Evolutionary conservation across 2,113 vertebrate genomes (phyloP).

Genomic region (Nesoenas mayeri): DNA sequence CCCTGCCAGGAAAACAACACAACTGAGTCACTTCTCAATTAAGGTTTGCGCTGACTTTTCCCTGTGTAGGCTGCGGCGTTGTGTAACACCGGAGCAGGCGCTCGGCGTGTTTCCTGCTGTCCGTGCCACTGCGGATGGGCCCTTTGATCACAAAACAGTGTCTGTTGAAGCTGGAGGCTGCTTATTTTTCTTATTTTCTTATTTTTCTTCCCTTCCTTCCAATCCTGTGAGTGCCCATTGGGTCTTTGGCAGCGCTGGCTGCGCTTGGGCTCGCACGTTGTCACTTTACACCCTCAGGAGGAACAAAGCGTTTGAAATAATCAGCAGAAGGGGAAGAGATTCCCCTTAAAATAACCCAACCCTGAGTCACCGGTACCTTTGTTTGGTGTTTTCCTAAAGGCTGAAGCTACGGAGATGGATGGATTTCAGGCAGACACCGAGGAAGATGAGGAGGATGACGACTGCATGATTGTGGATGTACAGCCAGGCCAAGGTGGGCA

Average conservation of each 20-base stretch:
- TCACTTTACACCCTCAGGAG: too few species aligned
- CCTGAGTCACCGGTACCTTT: neutral
- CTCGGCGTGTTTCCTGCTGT: neutral
- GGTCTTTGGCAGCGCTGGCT: too few species aligned
- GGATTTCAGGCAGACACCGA: conserved; percentile 97
- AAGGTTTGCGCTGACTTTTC: neutral
- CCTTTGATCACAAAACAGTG: neutral
- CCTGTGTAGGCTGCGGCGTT: neutral
- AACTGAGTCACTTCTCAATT: neutral
- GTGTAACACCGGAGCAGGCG: neutral
- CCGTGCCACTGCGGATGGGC: neutral
- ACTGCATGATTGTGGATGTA: conserved; percentile 82
- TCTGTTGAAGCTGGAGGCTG: too few species aligned
- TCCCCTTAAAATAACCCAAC: too few species aligned
- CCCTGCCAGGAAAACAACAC: too few species aligned
- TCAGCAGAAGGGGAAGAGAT: too few species aligned
- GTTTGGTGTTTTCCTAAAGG: conserved; percentile 33
- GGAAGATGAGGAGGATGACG: conserved; percentile 82
- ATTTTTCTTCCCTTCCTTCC: too few species aligned
- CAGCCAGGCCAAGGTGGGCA: conserved; percentile 75
- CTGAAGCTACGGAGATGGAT: conserved; percentile 80
- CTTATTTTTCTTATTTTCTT: too few species aligned
- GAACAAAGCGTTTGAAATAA: too few species aligned
- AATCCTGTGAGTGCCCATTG: too few species aligned
- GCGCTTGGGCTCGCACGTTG: too few species aligned